Evolutionary conservation across 2,113 vertebrate genomes (phyloP).

Genomic region (Dicrurus megarhynchus): DNA sequence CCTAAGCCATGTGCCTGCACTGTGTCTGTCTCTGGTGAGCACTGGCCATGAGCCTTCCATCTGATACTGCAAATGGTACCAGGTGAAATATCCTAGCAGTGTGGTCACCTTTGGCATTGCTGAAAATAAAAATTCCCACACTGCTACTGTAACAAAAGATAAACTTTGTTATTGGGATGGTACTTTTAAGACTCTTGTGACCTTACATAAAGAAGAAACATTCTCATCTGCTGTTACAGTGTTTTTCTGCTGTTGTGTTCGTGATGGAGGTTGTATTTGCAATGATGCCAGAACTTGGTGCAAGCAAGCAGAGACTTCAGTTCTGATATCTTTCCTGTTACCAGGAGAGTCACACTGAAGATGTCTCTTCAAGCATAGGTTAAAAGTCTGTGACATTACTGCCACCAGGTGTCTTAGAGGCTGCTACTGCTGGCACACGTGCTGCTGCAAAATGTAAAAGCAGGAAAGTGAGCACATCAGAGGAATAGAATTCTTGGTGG

Average conservation of each 20-base stretch:
- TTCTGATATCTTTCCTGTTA: background rate
- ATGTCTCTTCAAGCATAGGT: background rate
- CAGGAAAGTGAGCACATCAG: background rate
- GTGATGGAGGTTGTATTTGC: fast-evolving
- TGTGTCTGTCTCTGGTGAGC: background rate
- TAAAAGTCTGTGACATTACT: background rate
- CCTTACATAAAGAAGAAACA: background rate
- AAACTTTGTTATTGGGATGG: background rate
- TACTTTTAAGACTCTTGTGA: background rate
- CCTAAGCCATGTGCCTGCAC: background rate
- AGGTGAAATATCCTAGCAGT: no score
- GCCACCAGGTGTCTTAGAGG: slow-evolving; percentile 43
- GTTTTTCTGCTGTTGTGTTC: background rate
- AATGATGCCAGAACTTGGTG: background rate
- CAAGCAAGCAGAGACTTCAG: background rate
- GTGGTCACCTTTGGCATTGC: background rate
- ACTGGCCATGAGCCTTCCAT: background rate
- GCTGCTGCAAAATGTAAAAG: background rate
- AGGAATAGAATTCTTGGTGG: background rate
- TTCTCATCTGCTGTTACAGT: background rate
- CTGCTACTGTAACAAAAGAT: background rate
- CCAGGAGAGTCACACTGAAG: background rate
- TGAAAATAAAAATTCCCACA: background rate
- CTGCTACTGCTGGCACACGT: background rate
- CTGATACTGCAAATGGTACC: fast-evolving